Base-by-base conservation (phyloP, 2,888 invertebrate species). In the Schrankia costaestrigalis region DNA sequence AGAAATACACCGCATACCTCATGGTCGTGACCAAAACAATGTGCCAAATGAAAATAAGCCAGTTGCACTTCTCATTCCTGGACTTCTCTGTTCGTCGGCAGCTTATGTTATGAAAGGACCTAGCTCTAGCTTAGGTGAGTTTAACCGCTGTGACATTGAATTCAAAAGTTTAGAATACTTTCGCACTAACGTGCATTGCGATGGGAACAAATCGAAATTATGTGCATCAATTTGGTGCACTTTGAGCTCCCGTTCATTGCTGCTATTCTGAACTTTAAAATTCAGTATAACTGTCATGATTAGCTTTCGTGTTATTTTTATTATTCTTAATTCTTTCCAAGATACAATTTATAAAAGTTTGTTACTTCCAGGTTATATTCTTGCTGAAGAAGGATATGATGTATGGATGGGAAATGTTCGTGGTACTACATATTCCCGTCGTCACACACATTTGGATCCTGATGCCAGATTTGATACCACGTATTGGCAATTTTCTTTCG, bases 391-490 rank as follows among this genome's bases (percentile, higher is more conserved):
- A 24, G 92, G 92, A 9, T 93, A 90, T 54, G 93, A 93, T 52
- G 92, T 93, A 0, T 96, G 95, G 95, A 71, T 96, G 61, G 92
- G 93, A 0, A 96, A 95, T 67, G 90, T 90, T 9, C 89, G 95
- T 1, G 95, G 95, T 1, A 94, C 92, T 63, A 87, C 74, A 25
- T 93, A 92, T 66, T 90, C 90, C 3, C 78, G 88, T 3, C 47
- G 42, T 0, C 75, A 79, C 44, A 13, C 3, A 1, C 32, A 27
- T 1, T 35, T 72, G 0, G 46, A 70, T 41, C 78, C 78, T 8
- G 62, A 78, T 35, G 25, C 25, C 3, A 12, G 8, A 8, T 8
- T 25, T n/a, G 37, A 35, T 14, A 8, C 5, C 1, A 48, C 52
- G 36, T 79, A 73, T 58, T 79, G 79, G 79, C 54, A 38, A 11